Evolutionary conservation across 2,888 invertebrate species (phyloP).

Genomic region (Acleris holmiana): DNA sequence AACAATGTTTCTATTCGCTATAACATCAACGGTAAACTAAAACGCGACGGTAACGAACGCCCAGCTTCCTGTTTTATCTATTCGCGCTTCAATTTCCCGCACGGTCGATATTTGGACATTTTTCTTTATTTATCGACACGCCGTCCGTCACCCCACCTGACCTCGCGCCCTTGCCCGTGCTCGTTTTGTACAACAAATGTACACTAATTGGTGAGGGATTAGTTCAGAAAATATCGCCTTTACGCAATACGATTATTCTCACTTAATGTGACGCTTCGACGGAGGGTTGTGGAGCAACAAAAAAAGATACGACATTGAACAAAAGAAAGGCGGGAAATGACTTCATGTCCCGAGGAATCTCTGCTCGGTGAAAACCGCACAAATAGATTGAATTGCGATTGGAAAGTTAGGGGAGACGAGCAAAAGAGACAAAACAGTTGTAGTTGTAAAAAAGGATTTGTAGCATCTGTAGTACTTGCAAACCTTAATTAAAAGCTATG

Average conservation of each 20-base stretch:
- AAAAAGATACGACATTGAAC: neutral
- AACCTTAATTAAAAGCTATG: too few relatives aligned
- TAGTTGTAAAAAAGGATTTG: too few relatives aligned
- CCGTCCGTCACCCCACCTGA: constrained; percentile 22
- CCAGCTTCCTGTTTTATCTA: constrained; percentile 2
- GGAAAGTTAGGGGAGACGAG: too few relatives aligned
- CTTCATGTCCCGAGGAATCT: too few relatives aligned
- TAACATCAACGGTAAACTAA: too few relatives aligned
- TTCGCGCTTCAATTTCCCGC: constrained; percentile 13
- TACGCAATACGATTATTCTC: neutral
- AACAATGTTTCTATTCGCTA: too few relatives aligned
- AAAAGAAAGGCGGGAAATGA: neutral
- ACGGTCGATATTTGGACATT: constrained; percentile 29
- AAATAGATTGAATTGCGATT: too few relatives aligned
- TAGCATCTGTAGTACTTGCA: too few relatives aligned
- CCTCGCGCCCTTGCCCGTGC: constrained; percentile 16
- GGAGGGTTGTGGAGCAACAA: neutral
- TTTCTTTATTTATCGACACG: constrained; percentile 30
- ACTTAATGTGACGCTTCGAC: neutral
- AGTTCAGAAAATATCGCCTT: neutral
- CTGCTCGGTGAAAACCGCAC: too few relatives aligned
- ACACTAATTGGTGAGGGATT: constrained; percentile 22
- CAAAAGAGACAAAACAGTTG: too few relatives aligned
- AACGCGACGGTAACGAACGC: neutral
- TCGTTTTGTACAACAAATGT: constrained; percentile 16